phyloP scores from a whole-genome alignment of 1,140 invertebrate genomes.

The Sweltsa coloradensis region DNA sequence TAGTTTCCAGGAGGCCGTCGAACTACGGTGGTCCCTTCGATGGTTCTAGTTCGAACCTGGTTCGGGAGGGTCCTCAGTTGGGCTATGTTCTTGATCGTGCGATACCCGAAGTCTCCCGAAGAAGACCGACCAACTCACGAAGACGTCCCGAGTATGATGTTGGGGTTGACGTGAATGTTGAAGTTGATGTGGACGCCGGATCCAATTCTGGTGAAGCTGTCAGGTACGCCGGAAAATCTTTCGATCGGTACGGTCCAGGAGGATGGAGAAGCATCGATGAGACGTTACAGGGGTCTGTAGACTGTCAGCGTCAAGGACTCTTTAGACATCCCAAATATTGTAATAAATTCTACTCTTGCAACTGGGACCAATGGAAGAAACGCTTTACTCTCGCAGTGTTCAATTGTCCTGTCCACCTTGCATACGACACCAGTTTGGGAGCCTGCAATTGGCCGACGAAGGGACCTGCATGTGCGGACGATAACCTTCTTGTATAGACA shows the following conservation, averaged over 20 bases:
- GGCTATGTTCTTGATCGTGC: too few species aligned
- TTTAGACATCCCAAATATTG: constrained; percentile 72
- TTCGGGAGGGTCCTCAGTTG: too few species aligned
- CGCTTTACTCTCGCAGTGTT: constrained; percentile 65
- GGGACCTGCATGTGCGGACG: constrained; percentile 59
- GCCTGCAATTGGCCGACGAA: constrained; percentile 77
- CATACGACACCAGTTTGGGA: constrained; percentile 57
- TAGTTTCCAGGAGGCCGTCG: too few species aligned
- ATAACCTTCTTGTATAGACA: constrained; percentile 46
- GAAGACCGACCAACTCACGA: too few species aligned
- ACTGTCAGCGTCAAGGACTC: constrained; percentile 64
- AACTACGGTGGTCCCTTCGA: too few species aligned
- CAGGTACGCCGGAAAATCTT: constrained; percentile 19
- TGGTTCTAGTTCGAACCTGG: too few species aligned
- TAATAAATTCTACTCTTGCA: constrained; percentile 75
- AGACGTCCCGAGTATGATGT: not conserved
- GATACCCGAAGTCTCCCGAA: too few species aligned
- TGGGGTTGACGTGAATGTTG: not conserved
- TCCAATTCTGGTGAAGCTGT: not conserved
- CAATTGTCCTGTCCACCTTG: constrained; percentile 68
- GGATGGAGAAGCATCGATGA: constrained; percentile 31
- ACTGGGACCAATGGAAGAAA: constrained; percentile 69
- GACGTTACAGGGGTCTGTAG: constrained; percentile 42
- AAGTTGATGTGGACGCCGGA: not conserved
- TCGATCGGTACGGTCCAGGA: constrained; percentile 40